Percentiles rank a stretch among this genome's conserved stretches.
Conservation (phyloP, 2,797 vertebrate genomes). For the Choloepus didactylus region DNA sequence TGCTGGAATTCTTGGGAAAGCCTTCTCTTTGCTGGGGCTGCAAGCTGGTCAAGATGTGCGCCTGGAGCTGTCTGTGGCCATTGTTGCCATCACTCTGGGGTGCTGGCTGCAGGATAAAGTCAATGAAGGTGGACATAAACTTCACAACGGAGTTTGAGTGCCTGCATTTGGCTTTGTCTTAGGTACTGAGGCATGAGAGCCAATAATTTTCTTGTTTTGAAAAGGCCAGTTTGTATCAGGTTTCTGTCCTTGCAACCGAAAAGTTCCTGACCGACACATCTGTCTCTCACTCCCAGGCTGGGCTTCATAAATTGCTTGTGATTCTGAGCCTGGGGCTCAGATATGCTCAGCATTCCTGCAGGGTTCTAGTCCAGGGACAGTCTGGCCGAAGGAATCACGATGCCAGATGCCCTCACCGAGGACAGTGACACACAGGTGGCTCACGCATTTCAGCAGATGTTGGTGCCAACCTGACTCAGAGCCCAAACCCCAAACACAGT, state of each 20-base stretch:
- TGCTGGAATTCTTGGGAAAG: no score
- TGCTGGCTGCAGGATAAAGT: no score
- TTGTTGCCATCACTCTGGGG: no score
- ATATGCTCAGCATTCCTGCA: neutral
- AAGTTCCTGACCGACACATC: accelerated
- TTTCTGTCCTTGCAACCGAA: neutral
- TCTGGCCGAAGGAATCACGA: accelerated
- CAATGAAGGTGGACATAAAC: accelerated
- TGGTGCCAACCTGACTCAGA: neutral
- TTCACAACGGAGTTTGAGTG: accelerated
- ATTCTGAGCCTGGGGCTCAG: neutral
- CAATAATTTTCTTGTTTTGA: neutral
- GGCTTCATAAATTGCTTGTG: no score
- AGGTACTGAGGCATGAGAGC: accelerated
- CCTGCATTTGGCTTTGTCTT: neutral
- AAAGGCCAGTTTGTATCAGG: neutral
- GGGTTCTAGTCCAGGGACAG: neutral
- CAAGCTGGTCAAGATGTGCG: neutral
- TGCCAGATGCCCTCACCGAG: neutral
- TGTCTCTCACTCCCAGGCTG: accelerated
- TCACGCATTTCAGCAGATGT: neutral
- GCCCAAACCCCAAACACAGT: neutral
- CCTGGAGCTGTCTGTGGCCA: accelerated
- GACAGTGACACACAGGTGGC: neutral
- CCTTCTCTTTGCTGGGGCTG: neutral